Conservation (phyloP, 2,797 vertebrate species). For the Buphagus erythrorhynchus region DNA sequence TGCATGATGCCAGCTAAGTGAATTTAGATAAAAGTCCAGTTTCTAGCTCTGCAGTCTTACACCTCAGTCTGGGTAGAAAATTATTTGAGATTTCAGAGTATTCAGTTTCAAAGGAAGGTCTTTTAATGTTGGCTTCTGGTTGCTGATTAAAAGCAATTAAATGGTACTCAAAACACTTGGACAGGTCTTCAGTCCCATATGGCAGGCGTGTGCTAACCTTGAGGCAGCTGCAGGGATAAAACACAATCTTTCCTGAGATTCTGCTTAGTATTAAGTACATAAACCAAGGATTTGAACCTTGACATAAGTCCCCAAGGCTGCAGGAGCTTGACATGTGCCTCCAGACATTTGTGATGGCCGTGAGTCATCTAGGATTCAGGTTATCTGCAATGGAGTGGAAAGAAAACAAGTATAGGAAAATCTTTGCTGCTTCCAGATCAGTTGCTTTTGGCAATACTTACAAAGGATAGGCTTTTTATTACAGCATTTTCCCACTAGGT, state of each 20-base stretch:
- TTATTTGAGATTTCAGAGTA: background rate
- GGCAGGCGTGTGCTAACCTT: background rate
- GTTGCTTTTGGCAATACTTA: background rate
- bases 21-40: background rate
- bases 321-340: background rate
- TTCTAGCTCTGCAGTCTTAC: background rate
- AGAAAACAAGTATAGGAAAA: background rate
- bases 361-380: background rate
- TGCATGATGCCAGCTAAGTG: background rate
- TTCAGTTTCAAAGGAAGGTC: background rate
- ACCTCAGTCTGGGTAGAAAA: background rate
- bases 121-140: conserved; percentile 1
- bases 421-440: background rate
- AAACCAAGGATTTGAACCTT: background rate
- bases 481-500: background rate
- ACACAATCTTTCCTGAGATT: background rate
- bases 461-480: background rate
- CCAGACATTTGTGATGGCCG: background rate
- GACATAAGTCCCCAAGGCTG: background rate
- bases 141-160: conserved; percentile 21
- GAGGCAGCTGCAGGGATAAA: background rate
- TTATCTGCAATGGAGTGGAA: background rate
- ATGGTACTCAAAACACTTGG: background rate
- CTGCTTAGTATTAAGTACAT: background rate
- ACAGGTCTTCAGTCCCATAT: background rate